Evolutionary conservation across 2,888 invertebrate genomes (phyloP).

Genomic region (Mesorhabditis belari): DNA sequence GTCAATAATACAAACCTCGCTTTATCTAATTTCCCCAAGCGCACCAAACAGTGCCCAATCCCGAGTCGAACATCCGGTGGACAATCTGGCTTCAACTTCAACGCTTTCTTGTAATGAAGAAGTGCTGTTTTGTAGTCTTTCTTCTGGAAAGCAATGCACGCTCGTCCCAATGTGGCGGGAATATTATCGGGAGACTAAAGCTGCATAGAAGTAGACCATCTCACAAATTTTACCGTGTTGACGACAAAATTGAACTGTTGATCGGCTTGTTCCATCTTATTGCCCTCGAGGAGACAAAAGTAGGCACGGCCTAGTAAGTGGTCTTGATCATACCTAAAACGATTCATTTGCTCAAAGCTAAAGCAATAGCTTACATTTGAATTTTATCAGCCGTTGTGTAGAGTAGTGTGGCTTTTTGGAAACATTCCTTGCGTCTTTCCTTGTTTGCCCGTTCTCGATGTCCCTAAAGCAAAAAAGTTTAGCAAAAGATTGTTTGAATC

Average conservation of each 20-base stretch:
- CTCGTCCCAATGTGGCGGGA: slow-evolving; percentile 91
- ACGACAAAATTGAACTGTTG: slow-evolving; percentile 98
- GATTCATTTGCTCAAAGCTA: background rate
- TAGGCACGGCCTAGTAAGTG: slow-evolving; percentile 95
- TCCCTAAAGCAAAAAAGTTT: too few relatives aligned
- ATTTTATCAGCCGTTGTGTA: slow-evolving; percentile 98
- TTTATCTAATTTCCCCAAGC: slow-evolving; percentile 87
- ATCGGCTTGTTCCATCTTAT: slow-evolving; percentile 86
- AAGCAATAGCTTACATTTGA: slow-evolving; percentile 70
- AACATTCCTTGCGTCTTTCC: slow-evolving; percentile 80
- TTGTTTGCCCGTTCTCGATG: slow-evolving; percentile 82
- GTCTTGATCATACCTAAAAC: slow-evolving; percentile 77
- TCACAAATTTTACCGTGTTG: slow-evolving; percentile 61
- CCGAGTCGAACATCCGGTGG: slow-evolving; percentile 92
- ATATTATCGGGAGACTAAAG: slow-evolving; percentile 72
- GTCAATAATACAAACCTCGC: slow-evolving; percentile 65
- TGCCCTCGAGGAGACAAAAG: slow-evolving; percentile 81
- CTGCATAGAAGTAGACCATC: background rate
- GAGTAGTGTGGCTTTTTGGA: slow-evolving; percentile 88
- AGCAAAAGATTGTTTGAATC: too few relatives aligned
- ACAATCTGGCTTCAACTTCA: slow-evolving; percentile 89
- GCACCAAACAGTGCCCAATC: slow-evolving; percentile 97
- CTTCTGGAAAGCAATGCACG: slow-evolving; percentile 95
- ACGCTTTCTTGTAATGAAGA: slow-evolving; percentile 84
- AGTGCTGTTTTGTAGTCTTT: slow-evolving; percentile 85